A percentile compares a stretch with the other conserved stretches of the same genome.
Conservation (phyloP, 2,113 vertebrate genomes). For the Callipepla californica region DNA sequence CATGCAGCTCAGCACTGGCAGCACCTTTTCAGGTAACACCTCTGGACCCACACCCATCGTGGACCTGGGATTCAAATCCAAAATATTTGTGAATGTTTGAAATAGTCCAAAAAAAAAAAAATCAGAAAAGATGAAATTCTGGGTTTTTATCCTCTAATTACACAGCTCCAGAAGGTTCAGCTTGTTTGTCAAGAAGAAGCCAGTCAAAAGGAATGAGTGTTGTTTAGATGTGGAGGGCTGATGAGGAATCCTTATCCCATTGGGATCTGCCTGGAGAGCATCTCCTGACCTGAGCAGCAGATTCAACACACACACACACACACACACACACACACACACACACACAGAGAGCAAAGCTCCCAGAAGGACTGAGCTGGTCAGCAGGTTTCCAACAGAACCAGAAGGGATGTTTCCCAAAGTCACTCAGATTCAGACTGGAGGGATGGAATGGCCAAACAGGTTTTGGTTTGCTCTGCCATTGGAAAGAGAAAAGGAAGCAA, state of each 20-base stretch:
- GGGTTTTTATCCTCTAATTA: neutral
- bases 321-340: neutral
- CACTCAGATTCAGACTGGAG: rapidly evolving
- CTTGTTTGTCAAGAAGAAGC: neutral
- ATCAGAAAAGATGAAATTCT: neutral
- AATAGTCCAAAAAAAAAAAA: neutral
- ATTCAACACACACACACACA: neutral
- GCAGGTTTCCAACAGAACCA: neutral
- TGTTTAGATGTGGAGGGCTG: neutral
- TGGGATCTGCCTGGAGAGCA: neutral
- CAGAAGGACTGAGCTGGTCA: rapidly evolving
- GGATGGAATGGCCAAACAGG: neutral
- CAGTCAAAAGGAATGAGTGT: rapidly evolving
- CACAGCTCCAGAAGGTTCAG: neutral
- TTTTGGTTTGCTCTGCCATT: no score
- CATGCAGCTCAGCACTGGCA: neutral
- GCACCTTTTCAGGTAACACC: rapidly evolving
- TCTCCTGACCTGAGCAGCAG: rapidly evolving
- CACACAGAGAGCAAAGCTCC: neutral
- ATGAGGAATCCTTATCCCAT: neutral
- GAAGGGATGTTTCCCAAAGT: neutral
- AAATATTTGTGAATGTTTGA: rapidly evolving
- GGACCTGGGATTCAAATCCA: neutral
- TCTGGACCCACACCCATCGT: neutral
- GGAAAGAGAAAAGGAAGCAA: neutral